Conservation (phyloP, 2,113 vertebrate genomes). For the Festucalex cinctus region DNA sequence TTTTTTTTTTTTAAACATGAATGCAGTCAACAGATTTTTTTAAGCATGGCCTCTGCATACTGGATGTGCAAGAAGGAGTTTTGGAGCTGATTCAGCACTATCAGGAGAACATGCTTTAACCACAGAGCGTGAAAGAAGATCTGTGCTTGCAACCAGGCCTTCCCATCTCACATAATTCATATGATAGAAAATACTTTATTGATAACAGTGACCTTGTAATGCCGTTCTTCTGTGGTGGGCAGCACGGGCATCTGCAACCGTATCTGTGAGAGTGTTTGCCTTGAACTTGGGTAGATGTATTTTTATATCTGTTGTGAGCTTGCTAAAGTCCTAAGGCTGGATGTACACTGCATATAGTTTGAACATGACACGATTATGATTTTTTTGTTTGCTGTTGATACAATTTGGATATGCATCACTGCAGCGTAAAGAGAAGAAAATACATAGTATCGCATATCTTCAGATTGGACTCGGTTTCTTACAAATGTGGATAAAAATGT, state of each 20-base stretch:
- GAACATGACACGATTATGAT: no score
- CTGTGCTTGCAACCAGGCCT: constrained; percentile 27
- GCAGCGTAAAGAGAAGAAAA: no score
- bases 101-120: constrained; percentile 35
- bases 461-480: no score
- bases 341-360: no score
- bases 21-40: not conserved
- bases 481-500: no score
- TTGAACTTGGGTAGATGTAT: not conserved
- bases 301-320: no score
- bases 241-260: constrained; percentile 5
- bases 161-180: constrained; percentile 9
- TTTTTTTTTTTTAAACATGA: not conserved
- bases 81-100: constrained; percentile 15
- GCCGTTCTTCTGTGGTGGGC: constrained; percentile 41
- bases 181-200: constrained; percentile 45
- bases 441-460: no score
- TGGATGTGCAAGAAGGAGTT: not conserved
- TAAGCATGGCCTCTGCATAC: not conserved
- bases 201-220: constrained; percentile 38
- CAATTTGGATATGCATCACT: no score
- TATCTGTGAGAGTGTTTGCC: not conserved
- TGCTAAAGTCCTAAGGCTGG: no score
- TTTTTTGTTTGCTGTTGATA: no score
- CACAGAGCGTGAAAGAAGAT: constrained; percentile 45